Conservation (phyloP, 2,888 invertebrate genomes). For the Patella caerulea region DNA sequence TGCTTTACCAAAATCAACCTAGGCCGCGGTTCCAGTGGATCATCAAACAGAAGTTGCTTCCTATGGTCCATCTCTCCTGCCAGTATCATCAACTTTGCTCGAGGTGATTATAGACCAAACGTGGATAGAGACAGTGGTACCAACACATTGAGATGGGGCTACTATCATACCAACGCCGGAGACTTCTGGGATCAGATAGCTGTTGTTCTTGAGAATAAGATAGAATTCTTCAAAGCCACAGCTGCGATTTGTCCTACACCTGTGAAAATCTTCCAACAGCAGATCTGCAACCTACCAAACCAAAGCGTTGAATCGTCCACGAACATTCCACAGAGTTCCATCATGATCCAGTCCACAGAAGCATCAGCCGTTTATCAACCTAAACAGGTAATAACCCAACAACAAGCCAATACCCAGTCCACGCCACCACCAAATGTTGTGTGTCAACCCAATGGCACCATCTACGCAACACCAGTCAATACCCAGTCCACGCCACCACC, state of each 20-base stretch:
- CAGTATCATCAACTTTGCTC: slow-evolving; percentile 51
- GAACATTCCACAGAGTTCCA: no score
- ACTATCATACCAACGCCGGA: slow-evolving; percentile 46
- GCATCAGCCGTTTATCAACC: not conserved
- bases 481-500: not conserved
- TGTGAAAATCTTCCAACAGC: slow-evolving; percentile 42
- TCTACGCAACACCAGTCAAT: not conserved
- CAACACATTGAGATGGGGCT: slow-evolving; percentile 50
- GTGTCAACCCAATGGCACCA: not conserved
- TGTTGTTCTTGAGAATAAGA: slow-evolving; percentile 42
- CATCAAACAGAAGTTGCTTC: slow-evolving; percentile 45
- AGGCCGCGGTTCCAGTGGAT: slow-evolving; percentile 35
- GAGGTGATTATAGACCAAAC: slow-evolving; percentile 50
- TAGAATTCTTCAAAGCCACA: slow-evolving; percentile 38
- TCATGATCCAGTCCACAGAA: not conserved
- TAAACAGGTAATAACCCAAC: not conserved
- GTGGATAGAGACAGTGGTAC: slow-evolving; percentile 48
- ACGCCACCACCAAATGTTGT: not conserved
- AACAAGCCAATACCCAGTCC: not conserved
- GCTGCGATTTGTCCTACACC: slow-evolving; percentile 34
- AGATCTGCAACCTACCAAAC: slow-evolving; percentile 36
- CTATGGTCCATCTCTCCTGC: slow-evolving; percentile 53
- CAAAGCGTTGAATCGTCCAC: not conserved
- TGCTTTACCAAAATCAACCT: slow-evolving; percentile 57
- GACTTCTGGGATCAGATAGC: slow-evolving; percentile 53